These are phyloP conservation scores for Tetranychus piercei DNA, from an alignment of 2,888 invertebrate genomes.

Conservation along the genomic window DNA sequence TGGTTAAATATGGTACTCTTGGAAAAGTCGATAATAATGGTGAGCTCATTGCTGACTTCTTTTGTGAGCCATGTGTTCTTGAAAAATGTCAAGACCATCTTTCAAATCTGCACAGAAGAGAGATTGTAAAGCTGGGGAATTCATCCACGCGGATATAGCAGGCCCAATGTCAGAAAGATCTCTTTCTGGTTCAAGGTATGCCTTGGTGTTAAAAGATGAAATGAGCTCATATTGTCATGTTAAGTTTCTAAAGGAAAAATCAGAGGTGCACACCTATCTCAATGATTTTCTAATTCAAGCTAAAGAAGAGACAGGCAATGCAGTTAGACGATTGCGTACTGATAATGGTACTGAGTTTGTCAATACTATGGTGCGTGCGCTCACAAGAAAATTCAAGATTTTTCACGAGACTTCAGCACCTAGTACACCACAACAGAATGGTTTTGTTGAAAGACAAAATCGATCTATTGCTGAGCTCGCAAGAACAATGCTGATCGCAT, in stretches of 20 bases:
- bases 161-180: too few species aligned
- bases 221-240: not conserved
- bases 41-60: too few species aligned
- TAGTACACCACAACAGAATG: conserved; percentile 7
- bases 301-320: not conserved
- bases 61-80: too few species aligned
- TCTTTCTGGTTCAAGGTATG: too few species aligned
- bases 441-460: conserved; percentile 10
- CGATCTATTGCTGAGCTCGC: not conserved
- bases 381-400: not conserved
- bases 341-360: conserved; percentile 17
- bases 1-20: too few species aligned
- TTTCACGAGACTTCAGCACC: not conserved
- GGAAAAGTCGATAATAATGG: too few species aligned
- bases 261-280: not conserved
- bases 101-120: too few species aligned
- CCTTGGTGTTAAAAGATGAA: too few species aligned
- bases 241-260: not conserved
- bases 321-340: not conserved
- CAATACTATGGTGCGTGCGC: conserved; percentile 15
- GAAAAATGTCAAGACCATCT: too few species aligned
- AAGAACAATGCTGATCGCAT: too few species aligned
- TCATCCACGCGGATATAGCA: too few species aligned
- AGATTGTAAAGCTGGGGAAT: too few species aligned
- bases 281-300: not conserved